Conservation (phyloP, 2,888 invertebrate species). For the Aquatica leii region DNA sequence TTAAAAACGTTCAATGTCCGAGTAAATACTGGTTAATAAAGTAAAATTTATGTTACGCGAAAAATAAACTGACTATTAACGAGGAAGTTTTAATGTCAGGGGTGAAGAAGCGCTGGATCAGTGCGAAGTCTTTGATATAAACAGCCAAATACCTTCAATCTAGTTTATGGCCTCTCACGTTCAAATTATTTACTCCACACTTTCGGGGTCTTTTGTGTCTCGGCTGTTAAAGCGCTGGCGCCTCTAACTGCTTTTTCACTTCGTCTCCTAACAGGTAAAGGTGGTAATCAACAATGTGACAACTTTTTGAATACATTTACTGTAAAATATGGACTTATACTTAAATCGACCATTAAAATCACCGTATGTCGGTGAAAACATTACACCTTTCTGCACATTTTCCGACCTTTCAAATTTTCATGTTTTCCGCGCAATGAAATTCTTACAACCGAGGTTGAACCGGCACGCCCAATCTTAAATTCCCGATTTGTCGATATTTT, state of each 20-base stretch:
- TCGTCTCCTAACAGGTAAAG: constrained; percentile 20
- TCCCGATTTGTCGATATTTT: constrained; percentile 41
- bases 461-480: constrained; percentile 30
- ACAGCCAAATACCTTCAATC: constrained; percentile 60
- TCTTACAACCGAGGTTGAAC: constrained; percentile 43
- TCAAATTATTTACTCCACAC: constrained; percentile 57
- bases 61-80: constrained; percentile 6
- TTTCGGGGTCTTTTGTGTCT: constrained; percentile 59
- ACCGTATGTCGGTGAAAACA: too few species aligned
- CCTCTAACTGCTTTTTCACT: constrained; percentile 53
- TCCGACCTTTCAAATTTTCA: constrained; percentile 22
- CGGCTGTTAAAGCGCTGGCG: constrained; percentile 62
- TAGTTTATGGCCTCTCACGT: constrained; percentile 61
- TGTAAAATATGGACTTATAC: constrained; percentile 5
- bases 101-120: constrained; percentile 21
- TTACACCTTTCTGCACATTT: constrained; percentile 13
- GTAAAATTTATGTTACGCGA: too few species aligned
- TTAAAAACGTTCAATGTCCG: too few species aligned
- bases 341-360: too few species aligned
- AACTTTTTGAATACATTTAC: constrained; percentile 17
- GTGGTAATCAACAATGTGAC: constrained; percentile 18
- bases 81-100: constrained; percentile 7
- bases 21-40: too few species aligned
- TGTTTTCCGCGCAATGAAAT: constrained; percentile 43
- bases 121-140: constrained; percentile 28